Base-by-base conservation (phyloP, 2,888 invertebrate species). In the Lepas anatifera region DNA sequence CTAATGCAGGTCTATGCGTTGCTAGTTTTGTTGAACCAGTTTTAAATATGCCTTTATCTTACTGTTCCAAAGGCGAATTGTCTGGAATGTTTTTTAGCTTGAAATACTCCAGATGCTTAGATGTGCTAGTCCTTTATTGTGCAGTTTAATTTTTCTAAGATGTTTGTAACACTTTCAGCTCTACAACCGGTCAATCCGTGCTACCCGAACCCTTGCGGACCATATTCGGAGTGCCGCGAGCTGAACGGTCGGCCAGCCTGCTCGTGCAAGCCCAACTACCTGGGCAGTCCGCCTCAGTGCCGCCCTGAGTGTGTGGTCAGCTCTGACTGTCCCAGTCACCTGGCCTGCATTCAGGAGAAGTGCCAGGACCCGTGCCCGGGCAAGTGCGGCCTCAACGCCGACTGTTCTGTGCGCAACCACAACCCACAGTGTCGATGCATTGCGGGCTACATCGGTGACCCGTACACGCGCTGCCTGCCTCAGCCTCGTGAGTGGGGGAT, bases 261-360 rank as follows among this genome's bases (percentile, higher is more conserved):
- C 77, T 85, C 88, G 67, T 92, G 91, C 77, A 78, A 87, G 70
- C 81, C 85, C 41, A 89, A 90, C 77, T 92, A 87, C 77, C 85
- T 91, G 68, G 93, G 93, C 72, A 85, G 90, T 75, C 89, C 93
- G 52, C 90, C 90, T 2, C 85, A 86, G 69, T 93, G 94, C 77
- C 83, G 90, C 73, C 92, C 92, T 10, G 90, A 92, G 78, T 93
- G 93, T 78, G 84, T 90, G 16, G 89, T 90, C 25, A 93, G 89
- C 76, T 89, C 89, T 2, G 92, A 93, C 81, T 95, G 94, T 80
- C 85, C 89, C 35, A 78, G 84, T 48, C 89, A 91, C 71, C 86
- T 87, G 75, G 92, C 93, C 29, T 95, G 95, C 76, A 84, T 87
- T 73, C 87, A 87, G 78, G 88, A 88, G 67, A 69, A 72, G 39